Evolutionary conservation across 2,797 vertebrate genomes (phyloP).

Genomic region (Sandelia bainsii): DNA sequence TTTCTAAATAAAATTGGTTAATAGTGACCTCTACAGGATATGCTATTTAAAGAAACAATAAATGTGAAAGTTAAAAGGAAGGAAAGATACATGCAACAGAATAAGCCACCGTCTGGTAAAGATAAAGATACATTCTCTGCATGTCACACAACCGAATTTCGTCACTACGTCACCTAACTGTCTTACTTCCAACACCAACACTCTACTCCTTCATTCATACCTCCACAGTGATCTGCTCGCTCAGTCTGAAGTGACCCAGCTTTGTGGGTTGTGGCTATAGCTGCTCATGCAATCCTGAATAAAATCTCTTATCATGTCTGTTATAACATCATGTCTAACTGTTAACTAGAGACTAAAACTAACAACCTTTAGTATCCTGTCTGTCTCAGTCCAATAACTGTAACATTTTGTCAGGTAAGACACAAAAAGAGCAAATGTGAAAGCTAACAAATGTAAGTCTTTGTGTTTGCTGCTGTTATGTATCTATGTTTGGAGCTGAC

Average conservation of each 20-base stretch:
- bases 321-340: neutral
- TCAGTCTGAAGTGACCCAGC: constrained; percentile 19
- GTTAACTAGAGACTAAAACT: constrained; percentile 6
- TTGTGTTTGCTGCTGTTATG: constrained; percentile 10
- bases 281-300: neutral
- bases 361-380: neutral
- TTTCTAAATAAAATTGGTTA: constrained; percentile 53
- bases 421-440: neutral
- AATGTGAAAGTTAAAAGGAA: neutral
- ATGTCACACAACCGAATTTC: too few species aligned
- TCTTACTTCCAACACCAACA: too few species aligned
- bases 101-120: neutral
- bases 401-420: neutral
- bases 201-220: too few species aligned
- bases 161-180: too few species aligned
- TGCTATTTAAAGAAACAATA: neutral
- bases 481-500: constrained; percentile 31
- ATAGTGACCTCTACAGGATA: constrained; percentile 80
- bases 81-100: constrained; percentile 1
- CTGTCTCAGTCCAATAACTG: neutral
- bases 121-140: neutral
- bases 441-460: neutral
- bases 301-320: neutral
- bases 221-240: too few species aligned
- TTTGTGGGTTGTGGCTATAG: constrained; percentile 14